These are phyloP conservation scores for Tenthredo notha DNA, from an alignment of 2,888 invertebrate genomes.

Conservation along the genomic window DNA sequence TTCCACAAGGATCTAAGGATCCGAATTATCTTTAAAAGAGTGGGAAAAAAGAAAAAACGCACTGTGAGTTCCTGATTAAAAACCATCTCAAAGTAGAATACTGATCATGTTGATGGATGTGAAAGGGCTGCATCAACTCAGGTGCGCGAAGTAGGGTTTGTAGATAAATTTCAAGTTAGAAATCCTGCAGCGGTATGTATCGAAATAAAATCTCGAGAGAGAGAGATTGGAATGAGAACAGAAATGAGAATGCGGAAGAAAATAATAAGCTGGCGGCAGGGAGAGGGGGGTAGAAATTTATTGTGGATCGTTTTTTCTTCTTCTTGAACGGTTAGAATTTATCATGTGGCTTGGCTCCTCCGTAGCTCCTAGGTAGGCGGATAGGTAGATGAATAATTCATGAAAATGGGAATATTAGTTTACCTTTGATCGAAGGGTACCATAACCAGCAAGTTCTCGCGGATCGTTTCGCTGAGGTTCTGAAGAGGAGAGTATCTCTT, in stretches of 20 bases:
- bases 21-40: too few species aligned
- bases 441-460: slow-evolving; percentile 71
- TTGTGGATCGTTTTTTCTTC: not conserved
- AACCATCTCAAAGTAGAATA: not conserved
- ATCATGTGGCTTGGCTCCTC: not conserved
- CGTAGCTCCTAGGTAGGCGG: not conserved
- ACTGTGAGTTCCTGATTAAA: not conserved
- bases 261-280: not conserved
- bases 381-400: not conserved
- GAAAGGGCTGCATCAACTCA: not conserved
- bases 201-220: not conserved
- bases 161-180: not conserved
- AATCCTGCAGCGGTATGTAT: not conserved
- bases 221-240: not conserved
- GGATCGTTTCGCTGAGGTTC: slow-evolving; percentile 65
- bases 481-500: slow-evolving; percentile 62
- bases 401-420: slow-evolving; percentile 22
- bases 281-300: not conserved
- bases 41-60: too few species aligned
- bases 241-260: slow-evolving; percentile 37
- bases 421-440: slow-evolving; percentile 75
- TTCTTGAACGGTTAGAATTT: not conserved
- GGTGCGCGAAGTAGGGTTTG: too few species aligned
- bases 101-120: not conserved
- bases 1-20: too few species aligned